Base-by-base conservation (phyloP, 2,797 vertebrate genomes). In the Sparidentex hasta region DNA sequence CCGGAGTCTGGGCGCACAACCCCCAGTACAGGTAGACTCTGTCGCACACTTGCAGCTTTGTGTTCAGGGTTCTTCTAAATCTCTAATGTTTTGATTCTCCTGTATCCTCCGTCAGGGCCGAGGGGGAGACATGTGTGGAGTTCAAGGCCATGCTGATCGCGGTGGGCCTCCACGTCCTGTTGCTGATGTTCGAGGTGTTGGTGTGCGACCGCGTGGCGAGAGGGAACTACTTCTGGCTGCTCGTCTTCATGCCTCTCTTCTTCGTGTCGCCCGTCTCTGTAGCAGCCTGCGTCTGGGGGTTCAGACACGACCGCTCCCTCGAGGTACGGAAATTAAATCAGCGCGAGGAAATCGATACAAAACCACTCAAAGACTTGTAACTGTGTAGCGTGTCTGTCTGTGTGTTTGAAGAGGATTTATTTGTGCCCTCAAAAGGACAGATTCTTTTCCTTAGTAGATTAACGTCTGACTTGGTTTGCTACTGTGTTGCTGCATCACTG, bases 91-190 rank as follows among this genome's bases (percentile, higher is more conserved):
- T n/a, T 41, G 11, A 23, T 29, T n/a, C 8, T 1, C 0, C 0
- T 21, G 1, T 48, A 0, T 75, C 21, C 0, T 50, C 25, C 11
- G 20, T 38, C 48, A 99, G 98, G 96, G 97, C 98, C 74, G 98
- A 99, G 93, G 98, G 98, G 54, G 98, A 99, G 95, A 99, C 97
- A 0, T 99, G 98, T 56, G 98, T 99, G 94, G 98, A 99, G 91
- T 99, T 99, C 79, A 99, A 99, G 89, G 98, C 98, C 47, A 99
- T 99, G 98, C 92, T 99, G 82, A 99, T 99, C 56, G 98, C 98
- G 0, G 97, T 99, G 62, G 97, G 98, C 25, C 98, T 99, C 85
- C 98, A 99, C 83, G 95, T 99, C 71, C 95, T 99, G 0, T 90
- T 99, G 87, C 94, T 99, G 76, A 98, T 98, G 96, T 99, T 99